Base-by-base conservation (phyloP, 2,888 invertebrate genomes). In the Cheilosia impressa region DNA sequence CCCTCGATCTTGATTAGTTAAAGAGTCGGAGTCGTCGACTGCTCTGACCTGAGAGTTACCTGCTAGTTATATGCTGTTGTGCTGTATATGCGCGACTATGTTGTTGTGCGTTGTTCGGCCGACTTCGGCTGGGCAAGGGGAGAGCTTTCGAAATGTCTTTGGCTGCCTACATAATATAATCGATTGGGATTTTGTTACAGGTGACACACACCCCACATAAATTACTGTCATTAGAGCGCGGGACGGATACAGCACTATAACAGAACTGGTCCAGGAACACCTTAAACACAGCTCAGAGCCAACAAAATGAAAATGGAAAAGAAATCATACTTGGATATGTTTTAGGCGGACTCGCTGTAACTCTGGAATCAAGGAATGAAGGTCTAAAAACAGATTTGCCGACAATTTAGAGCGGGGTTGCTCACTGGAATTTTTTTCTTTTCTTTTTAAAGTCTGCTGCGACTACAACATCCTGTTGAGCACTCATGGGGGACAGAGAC, bases 151-250 rank as follows among this genome's bases (percentile, higher is more conserved):
- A 85, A 85, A 85, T 63, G 45, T 43, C 66, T 68, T 19, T 45
- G 72, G 62, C 84, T 85, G 80, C 85, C 85, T 85, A 85, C 85
- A 85, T 85, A 81, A 85, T 68, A 81, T 85, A 85, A 85, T 85
- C 85, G 85, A 85, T 85, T 85, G 85, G 81, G 81, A 85, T 85
- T 85, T 77, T 76, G 85, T 85, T 85, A 85, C 85, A 85, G 85
- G 85, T 81, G 85, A 85, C 85, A 85, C 76, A 85, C 77, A 85
- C 85, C 85, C 81, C 80, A 85, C 85, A 85, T 85, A 85, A 85
- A 85, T 85, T 81, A 81, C 76, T 85, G 58, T 85, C 85, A 85
- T 85, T 85, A 85, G 80, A 77, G 60, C 38, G 38, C 31, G 80
- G 71, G 76, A 83, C 83, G 73, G 69, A 84, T 82, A 82, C 83